Base-by-base conservation (phyloP, 1,140 invertebrate genomes). In the Lamellibrachia luymesi region DNA sequence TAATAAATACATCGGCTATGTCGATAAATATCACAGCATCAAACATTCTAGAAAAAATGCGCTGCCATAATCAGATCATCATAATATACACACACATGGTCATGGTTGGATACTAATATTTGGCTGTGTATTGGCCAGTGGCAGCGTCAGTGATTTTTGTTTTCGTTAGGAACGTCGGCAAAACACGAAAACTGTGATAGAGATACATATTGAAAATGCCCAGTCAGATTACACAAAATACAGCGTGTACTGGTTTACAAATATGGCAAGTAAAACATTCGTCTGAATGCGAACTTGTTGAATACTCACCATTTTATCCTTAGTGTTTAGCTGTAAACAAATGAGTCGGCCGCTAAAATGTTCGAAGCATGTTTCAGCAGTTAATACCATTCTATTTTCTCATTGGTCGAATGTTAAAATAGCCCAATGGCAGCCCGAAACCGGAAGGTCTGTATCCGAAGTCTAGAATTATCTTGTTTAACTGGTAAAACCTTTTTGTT, bases 161-260 rank as follows among this genome's bases (percentile, higher is more conserved):
- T 80, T 80, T 80, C 64, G 64, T 80, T 80, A 80, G 64, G 64
- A 80, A 80, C 64, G 64, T 80, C 64, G 64, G 64, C 64, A 80
- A 80, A 56, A 80, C 64, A 80, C 64, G 64, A 80, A 17, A 8
- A 80, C 25, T 17, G 64, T 80, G 4, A 22, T 22, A 80, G 64
- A 80, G 25, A 17, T 80, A 80, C 64, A 22, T 2, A 22, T 80
- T 80, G 64, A 80, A 22, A 80, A 10, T 80, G 64, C 64, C 13
- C 64, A 80, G 64, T 80, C 25, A 1, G 5, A 80, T 4, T 80
- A 22, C 64, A 6, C 17, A 22, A 80, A 80, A 80, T 80, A 80
- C 64, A 80, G 17, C 13, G 17, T 10, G 25, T 80, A 2, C 64
- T 80, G 64, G 8, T 80, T 80, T 80, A 80, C 17, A 80, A 17